Percentiles rank a stretch among this genome's conserved stretches.
Evolutionary conservation across 1,140 invertebrate genomes (phyloP).

Genomic region (Drosophila lini): DNA sequence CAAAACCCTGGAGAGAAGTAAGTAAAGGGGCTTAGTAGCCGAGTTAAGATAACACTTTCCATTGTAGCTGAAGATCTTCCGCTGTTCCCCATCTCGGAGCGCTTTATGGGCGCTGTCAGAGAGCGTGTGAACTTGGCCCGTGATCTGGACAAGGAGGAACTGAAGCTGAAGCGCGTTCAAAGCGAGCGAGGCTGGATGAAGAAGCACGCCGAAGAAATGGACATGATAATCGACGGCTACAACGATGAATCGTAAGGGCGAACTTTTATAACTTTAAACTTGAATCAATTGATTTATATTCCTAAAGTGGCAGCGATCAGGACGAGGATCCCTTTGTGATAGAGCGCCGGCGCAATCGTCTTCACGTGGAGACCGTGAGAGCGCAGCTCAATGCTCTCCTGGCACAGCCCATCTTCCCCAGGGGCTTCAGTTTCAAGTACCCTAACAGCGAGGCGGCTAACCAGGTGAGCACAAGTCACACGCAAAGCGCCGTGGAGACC

Average conservation of each 20-base stretch:
- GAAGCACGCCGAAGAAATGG: constrained; percentile 91
- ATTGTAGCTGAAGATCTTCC: constrained; percentile 91
- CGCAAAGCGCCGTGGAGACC: constrained; percentile 75
- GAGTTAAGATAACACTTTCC: no score
- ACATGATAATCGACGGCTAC: constrained; percentile 92
- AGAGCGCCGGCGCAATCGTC: constrained; percentile 71
- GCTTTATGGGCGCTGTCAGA: constrained; percentile 88
- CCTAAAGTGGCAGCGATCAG: constrained; percentile 71
- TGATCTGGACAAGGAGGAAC: constrained; percentile 91
- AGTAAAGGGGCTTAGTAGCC: constrained; percentile 39
- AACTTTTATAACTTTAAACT: background rate
- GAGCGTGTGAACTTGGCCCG: constrained; percentile 91
- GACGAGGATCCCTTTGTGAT: constrained; percentile 79
- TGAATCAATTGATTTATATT: background rate
- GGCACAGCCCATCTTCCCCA: constrained; percentile 87
- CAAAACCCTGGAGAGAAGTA: constrained; percentile 92
- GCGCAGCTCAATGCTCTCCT: constrained; percentile 87
- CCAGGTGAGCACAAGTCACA: constrained; percentile 53
- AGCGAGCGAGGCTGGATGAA: constrained; percentile 92
- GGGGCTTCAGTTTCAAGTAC: constrained; percentile 88
- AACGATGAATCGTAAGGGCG: constrained; percentile 68
- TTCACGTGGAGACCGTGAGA: constrained; percentile 86
- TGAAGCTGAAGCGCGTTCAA: constrained; percentile 88
- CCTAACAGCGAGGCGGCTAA: constrained; percentile 56
- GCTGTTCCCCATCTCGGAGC: constrained; percentile 91